Percentiles rank a stretch among this genome's conserved stretches.
Evolutionary conservation across 2,797 vertebrate genomes (phyloP).

Genomic region (Bradypodion ventrale): DNA sequence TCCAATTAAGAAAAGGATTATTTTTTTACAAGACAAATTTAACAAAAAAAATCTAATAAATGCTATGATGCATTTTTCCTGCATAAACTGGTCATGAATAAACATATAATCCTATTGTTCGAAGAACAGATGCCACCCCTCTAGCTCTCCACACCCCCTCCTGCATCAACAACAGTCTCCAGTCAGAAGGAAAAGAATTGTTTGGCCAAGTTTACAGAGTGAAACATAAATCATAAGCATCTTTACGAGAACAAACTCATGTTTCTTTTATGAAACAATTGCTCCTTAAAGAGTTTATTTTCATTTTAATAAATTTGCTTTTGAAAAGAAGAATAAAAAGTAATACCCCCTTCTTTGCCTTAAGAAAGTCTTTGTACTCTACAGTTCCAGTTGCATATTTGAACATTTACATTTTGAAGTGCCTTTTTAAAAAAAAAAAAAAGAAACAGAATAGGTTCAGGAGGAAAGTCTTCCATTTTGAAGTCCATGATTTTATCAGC

Average conservation of each 20-base stretch:
- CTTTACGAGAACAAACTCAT: conserved; percentile 71
- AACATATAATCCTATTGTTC: conserved; percentile 69
- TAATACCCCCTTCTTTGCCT: conserved; percentile 63
- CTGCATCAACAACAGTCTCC: conserved; percentile 53
- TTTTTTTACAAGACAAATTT: conserved; percentile 67
- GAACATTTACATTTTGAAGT: conserved; percentile 65
- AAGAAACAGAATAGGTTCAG: conserved; percentile 30
- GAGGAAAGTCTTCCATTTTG: conserved; percentile 31
- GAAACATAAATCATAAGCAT: conserved; percentile 70
- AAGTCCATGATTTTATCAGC: conserved; percentile 38
- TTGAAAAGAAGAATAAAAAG: conserved; percentile 57
- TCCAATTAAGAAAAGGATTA: conserved; percentile 68
- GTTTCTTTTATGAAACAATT: conserved; percentile 75
- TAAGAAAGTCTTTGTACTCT: conserved; percentile 57
- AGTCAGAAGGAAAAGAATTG: conserved; percentile 64
- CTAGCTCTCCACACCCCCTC: conserved; percentile 60
- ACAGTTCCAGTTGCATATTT: conserved; percentile 58
- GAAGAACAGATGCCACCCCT: conserved; percentile 65
- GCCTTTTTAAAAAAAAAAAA: conserved; percentile 46
- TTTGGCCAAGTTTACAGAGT: conserved; percentile 70
- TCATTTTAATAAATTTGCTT: conserved; percentile 67
- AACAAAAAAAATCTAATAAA: conserved; percentile 72
- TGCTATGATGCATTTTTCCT: conserved; percentile 64
- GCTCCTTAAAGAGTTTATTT: conserved; percentile 69
- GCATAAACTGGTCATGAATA: conserved; percentile 71